A percentile compares a stretch with the other conserved stretches of the same genome.
phyloP scores from a whole-genome alignment of 2,797 vertebrate genomes.

The Protosalanx chinensis region DNA sequence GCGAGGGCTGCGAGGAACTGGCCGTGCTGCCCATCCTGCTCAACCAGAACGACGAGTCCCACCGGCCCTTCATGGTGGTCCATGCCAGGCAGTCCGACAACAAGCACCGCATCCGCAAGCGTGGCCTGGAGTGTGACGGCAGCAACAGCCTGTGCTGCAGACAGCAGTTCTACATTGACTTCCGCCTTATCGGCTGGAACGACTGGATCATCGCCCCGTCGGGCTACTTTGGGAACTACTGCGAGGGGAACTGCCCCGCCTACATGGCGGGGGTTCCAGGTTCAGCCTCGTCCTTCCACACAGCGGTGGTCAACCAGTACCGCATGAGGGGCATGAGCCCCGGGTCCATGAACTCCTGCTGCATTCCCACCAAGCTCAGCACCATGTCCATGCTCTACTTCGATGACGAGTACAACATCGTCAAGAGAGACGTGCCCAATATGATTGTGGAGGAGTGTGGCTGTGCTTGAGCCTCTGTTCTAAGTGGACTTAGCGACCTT shows the following conservation, averaged over 20 bases:
- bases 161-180: slow-evolving; percentile 98
- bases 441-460: slow-evolving; percentile 99
- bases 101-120: slow-evolving; percentile 91
- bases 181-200: slow-evolving; percentile 95
- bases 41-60: slow-evolving; percentile 84
- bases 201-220: slow-evolving; percentile 98
- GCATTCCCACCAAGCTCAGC: slow-evolving; percentile 96
- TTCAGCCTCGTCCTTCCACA: slow-evolving; percentile 95
- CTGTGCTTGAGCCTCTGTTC: slow-evolving; percentile 79
- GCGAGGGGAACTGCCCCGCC: slow-evolving; percentile 93
- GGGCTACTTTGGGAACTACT: slow-evolving; percentile 97
- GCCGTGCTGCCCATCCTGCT: slow-evolving; percentile 82
- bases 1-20: slow-evolving; percentile 84
- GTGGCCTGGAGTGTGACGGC: slow-evolving; percentile 95
- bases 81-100: slow-evolving; percentile 81
- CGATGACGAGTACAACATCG: slow-evolving; percentile 98
- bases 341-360: slow-evolving; percentile 95
- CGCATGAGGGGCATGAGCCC: slow-evolving; percentile 95
- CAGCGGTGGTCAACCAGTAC: slow-evolving; percentile 97
- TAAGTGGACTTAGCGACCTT: slow-evolving; percentile 36
- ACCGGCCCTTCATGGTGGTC: slow-evolving; percentile 92
- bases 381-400: slow-evolving; percentile 99
- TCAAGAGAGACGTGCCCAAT: slow-evolving; percentile 96
- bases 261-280: slow-evolving; percentile 95
- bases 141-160: slow-evolving; percentile 88